phyloP scores from a whole-genome alignment of 2,888 invertebrate genomes.

The Chalcis sispes region DNA sequence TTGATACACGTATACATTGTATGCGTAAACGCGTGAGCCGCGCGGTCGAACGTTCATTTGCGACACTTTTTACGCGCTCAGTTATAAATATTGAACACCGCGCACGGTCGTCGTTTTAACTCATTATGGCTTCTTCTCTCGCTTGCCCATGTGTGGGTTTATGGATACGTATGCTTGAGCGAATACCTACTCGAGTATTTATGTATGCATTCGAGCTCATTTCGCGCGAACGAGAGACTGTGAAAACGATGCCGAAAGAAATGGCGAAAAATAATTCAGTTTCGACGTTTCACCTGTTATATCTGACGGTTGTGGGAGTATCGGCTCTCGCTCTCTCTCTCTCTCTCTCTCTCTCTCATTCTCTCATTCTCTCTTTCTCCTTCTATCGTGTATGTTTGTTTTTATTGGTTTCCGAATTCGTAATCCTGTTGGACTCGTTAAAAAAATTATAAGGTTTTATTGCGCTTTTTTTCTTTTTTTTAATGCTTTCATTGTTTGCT shows the following conservation, averaged over 20 bases:
- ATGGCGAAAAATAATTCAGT: slow-evolving; percentile 19
- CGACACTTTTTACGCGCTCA: slow-evolving; percentile 3
- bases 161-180: neutral
- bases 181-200: neutral
- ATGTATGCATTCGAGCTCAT: no score
- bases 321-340: slow-evolving; percentile 22
- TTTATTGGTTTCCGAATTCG: slow-evolving; percentile 29
- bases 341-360: neutral
- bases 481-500: no score
- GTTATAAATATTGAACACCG: slow-evolving; percentile 21
- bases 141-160: neutral
- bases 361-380: neutral
- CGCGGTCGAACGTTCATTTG: neutral
- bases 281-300: no score
- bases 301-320: no score
- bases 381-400: slow-evolving; percentile 18
- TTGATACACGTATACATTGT: neutral
- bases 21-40: no score
- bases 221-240: no score
- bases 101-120: slow-evolving; percentile 2
- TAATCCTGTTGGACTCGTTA: neutral
- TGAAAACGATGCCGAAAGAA: slow-evolving; percentile 22
- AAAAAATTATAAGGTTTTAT: no score
- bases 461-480: no score
- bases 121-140: neutral